Base-by-base conservation (phyloP, 1,140 invertebrate genomes). In the Phenacoccus solenopsis region DNA sequence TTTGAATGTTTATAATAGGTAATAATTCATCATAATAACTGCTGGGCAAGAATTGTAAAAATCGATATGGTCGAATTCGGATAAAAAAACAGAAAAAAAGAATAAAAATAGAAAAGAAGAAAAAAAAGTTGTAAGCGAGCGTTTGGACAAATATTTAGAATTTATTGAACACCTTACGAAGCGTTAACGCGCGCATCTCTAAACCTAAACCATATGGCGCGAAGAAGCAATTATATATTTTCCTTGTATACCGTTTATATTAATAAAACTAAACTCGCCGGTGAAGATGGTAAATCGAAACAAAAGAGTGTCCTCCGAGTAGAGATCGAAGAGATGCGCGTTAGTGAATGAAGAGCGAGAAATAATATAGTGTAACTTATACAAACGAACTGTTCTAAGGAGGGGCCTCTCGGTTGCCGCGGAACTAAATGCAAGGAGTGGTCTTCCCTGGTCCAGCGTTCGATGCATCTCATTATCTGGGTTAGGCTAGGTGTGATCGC, bases 351-450 rank as follows among this genome's bases (percentile, higher is more conserved):
- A 27, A 64, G 59, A 64, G 59, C 25, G 5, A 25, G 59, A 64
- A 64, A 64, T 24, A 64, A 16, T 25, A 20, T 25, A 64, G 16
- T 16, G 25, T 64, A 64, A 20, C 59, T 64, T 25, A 25, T 64
- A 27, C 16, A 25, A 25, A 64, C 59, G 59, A 64, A 64, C 59
- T n/a, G n/a, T n/a, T n/a, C n/a, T 64, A 64, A 27, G 59, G 59
- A 64, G 59, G 59, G 59, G 59, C 59, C 38, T 64, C 59, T 24
- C 59, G 59, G 59, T 64, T 22, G 59, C 59, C 59, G 59, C 59
- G 59, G 59, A 64, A 64, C 59, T 64, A 64, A 64, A 64, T 64
- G 25, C 59, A 64, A 64, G 59, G 59, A 64, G 59, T 64, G 59
- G 59, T 64, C 59, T 64, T 64, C 59, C 59, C 21, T 64, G 59